Base-by-base conservation (phyloP, 1,140 invertebrate species). In the Hyposmocoma kahamanoa region DNA sequence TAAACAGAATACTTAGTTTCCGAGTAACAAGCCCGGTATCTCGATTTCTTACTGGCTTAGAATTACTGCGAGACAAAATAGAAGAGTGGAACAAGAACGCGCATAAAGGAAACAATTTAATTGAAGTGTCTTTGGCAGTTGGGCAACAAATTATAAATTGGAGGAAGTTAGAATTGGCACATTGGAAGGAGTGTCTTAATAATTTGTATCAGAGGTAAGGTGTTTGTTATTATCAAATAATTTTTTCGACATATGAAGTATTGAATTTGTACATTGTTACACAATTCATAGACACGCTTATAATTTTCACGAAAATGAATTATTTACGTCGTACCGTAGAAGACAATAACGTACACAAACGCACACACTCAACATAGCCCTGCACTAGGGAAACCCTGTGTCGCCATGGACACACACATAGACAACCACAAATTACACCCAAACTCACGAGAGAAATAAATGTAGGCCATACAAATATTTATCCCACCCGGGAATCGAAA, bases 51-150 rank as follows among this genome's bases (percentile, higher is more conserved):
- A 94, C 94, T 0, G 97, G 97, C 5, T 84, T 99, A 18, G 98
- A 99, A 80, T 77, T 98, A 20, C 78, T 99, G 0, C 81, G 98
- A 2, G 90, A 91, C 13, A 95, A 96, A 58, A 87, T 94, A 32
- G 89, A 97, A 55, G 92, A 97, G 56, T 99, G 97, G 97, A 96
- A 98, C 77, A 91, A 92, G 62, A 94, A 96, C 67, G 96, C 97
- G 0, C 95, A 96, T 60, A 91, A 89, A 55, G 92, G 92, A 2
- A 95, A 98, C 22, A 96, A 94, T 50, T 77, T 99, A 65, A 87
- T 90, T 0, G 87, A 91, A 0, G 87, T 95, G 49, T 89, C 95
- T 8, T 74, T 90, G 15, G 85, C 88, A 32, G 81, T 99, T 0
- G 94, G 93, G 1, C 87, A 92, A 47, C 90, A 95, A 59, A 94